Percentiles rank a stretch among this genome's conserved stretches.
Evolutionary conservation across 2,888 invertebrate species (phyloP).

Genomic region (Apamea monoglypha): DNA sequence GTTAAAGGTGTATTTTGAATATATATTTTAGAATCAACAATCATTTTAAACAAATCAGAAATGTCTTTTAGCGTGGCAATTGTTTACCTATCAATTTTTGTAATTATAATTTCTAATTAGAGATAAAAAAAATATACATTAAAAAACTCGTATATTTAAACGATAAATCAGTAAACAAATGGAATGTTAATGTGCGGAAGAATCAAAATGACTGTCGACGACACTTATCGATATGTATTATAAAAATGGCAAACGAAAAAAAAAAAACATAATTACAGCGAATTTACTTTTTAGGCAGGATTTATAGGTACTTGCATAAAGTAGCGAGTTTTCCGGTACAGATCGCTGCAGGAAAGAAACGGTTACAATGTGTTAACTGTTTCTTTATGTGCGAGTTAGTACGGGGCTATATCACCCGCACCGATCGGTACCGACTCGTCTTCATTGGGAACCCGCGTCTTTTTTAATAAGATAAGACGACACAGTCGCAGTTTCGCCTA

Average conservation of each 20-base stretch:
- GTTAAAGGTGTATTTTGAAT: background rate
- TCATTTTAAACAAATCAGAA: background rate
- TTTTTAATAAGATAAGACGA: background rate
- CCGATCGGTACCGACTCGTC: background rate
- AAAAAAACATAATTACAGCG: background rate
- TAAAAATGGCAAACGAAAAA: background rate
- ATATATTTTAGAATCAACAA: conserved; percentile 18
- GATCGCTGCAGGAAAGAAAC: background rate
- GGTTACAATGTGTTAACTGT: background rate
- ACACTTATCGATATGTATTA: background rate
- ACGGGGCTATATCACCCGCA: background rate
- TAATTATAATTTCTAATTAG: background rate
- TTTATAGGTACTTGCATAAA: background rate
- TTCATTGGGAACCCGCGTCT: background rate
- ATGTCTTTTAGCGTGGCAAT: too few species aligned
- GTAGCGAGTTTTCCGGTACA: background rate
- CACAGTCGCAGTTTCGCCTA: background rate
- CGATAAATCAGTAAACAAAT: conserved; percentile 15
- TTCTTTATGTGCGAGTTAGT: background rate
- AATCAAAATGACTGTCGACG: background rate
- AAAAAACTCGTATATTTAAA: conserved; percentile 6
- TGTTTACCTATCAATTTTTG: background rate
- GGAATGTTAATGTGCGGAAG: background rate
- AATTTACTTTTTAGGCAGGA: background rate
- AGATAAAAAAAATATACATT: background rate